Base-by-base conservation (phyloP, 2,113 vertebrate species). In the Callospermophilus lateralis region DNA sequence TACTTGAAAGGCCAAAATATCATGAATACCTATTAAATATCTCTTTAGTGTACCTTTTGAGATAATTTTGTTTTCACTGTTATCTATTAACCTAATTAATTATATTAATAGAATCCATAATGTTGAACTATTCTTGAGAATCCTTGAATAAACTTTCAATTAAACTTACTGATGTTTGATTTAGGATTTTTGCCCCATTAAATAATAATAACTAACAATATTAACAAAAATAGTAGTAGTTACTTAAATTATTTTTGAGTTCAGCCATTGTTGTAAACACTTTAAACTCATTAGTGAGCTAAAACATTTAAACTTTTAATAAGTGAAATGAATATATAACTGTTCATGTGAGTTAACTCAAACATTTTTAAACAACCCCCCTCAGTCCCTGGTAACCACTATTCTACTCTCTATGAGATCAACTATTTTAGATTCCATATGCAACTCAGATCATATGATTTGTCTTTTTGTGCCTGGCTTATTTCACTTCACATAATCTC, bases 51-150 rank as follows among this genome's bases (percentile, higher is more conserved):
- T 90, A 28, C 5, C 76, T 92, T 93, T 87, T 81, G 80, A 83
- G n/a, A 45, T 37, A 70, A 78, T 70, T 78, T 65, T 73, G 6
- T 63, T 32, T 73, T 73, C 76, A 6, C 15, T 76, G 67, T 86
- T 15, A 79, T 84, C 24, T 84, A 26, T 86, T 90, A 58, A 74
- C 15, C n/a, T 74, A 85, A 65, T 80, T 93, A 85, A 26, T 80
- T 79, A 67, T 3, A 84, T 73, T 72, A 90, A 48, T 34, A 42
- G 45, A 45, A 39, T 53, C 39, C 26, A 84, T 65, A 51, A 86
- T 37, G 19, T 73, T 84, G 28, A 93, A 80, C 37, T 77, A 39
- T 81, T 88, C 28, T 32, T 84, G 39, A 93, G 74, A 45, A 45
- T 74, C 39, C 17, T 89, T 61, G 55, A 78, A 58, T 72, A 85